phyloP scores from a whole-genome alignment of 2,113 vertebrate genomes.

The Microcebus griseorufus region DNA sequence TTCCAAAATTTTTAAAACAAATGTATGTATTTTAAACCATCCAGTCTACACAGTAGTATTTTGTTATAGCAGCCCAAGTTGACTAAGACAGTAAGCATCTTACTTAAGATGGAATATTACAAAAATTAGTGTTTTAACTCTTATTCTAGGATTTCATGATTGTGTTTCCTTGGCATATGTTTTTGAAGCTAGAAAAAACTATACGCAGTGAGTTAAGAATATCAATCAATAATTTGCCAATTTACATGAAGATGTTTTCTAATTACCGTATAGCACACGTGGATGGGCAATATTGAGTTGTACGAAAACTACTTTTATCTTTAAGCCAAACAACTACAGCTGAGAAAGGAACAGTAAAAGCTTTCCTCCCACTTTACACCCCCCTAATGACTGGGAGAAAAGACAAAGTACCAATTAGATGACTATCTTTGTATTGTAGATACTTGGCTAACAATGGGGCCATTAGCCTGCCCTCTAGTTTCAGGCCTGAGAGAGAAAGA shows the following conservation, averaged over 20 bases:
- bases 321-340: background rate
- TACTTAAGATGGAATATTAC: background rate
- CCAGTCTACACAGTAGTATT: background rate
- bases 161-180: background rate
- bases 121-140: background rate
- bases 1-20: background rate
- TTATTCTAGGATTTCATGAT: background rate
- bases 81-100: background rate
- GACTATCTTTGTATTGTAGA: background rate
- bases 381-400: background rate
- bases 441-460: background rate
- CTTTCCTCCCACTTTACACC: background rate
- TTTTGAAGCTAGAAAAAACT: background rate
- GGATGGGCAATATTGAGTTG: background rate
- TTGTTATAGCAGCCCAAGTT: background rate
- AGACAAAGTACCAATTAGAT: background rate
- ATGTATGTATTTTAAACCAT: background rate
- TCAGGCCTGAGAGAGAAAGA: background rate
- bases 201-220: background rate
- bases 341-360: background rate
- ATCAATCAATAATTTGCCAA: background rate
- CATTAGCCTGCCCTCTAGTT: background rate
- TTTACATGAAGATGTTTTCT: background rate
- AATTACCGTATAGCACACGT: background rate
- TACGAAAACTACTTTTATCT: background rate